These are phyloP conservation scores for Melinaea marsaeus DNA, from an alignment of 2,888 invertebrate genomes.

Conservation along the genomic window DNA sequence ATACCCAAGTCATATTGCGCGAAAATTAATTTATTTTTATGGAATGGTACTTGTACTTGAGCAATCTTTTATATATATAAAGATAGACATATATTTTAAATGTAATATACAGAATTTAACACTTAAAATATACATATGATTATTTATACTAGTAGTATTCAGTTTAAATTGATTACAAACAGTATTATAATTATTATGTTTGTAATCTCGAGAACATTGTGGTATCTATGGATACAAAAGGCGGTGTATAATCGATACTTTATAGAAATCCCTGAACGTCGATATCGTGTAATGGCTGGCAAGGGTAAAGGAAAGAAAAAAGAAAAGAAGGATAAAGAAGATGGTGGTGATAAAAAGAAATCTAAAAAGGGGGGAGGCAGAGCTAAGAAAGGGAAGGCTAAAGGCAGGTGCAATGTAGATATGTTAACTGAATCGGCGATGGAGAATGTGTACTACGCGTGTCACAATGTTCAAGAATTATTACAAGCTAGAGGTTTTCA, in stretches of 20 bases:
- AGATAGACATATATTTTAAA: too few relatives aligned
- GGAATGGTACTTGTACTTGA: too few relatives aligned
- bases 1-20: not conserved
- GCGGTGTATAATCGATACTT: constrained; percentile 33
- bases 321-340: constrained; percentile 74
- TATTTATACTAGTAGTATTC: too few relatives aligned
- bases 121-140: too few relatives aligned
- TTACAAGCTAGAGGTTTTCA: constrained; percentile 91
- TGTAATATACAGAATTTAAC: too few relatives aligned
- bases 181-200: not conserved
- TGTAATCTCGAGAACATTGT: too few relatives aligned
- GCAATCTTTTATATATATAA: too few relatives aligned
- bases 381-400: constrained; percentile 76
- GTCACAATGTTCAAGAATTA: constrained; percentile 94
- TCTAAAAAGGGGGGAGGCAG: constrained; percentile 68
- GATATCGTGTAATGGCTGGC: constrained; percentile 48
- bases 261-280: constrained; percentile 14
- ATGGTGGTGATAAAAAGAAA: constrained; percentile 67
- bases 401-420: constrained; percentile 86
- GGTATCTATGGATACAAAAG: not conserved
- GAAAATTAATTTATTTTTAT: not conserved
- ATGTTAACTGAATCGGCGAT: constrained; percentile 93
- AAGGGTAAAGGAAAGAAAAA: constrained; percentile 70
- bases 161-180: too few relatives aligned
- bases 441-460: constrained; percentile 95